A percentile compares a stretch with the other conserved stretches of the same genome.
phyloP scores from a whole-genome alignment of 2,797 vertebrate species.

The Gila robusta region DNA sequence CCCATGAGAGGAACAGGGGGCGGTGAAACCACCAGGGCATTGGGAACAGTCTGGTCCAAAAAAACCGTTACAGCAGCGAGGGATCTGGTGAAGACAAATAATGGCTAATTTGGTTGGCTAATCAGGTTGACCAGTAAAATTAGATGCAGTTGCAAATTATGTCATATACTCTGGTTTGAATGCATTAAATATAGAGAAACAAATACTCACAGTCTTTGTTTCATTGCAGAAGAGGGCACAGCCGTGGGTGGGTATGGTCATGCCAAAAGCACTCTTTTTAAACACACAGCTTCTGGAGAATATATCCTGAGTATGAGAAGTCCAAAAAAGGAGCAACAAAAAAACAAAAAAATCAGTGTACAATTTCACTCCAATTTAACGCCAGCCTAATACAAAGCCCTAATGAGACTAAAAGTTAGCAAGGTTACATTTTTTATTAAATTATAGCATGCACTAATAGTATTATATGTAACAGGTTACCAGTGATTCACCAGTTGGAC shows the following conservation, averaged over 20 bases:
- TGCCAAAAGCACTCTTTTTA: background rate
- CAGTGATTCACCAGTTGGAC: conserved; percentile 67
- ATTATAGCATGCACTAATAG: background rate
- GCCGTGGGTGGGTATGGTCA: conserved; percentile 35
- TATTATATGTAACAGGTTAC: conserved; percentile 61
- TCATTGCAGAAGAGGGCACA: conserved; percentile 57
- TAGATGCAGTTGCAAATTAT: background rate
- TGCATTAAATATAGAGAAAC: background rate
- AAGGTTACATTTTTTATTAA: background rate
- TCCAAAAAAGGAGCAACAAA: background rate
- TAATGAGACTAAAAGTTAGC: background rate
- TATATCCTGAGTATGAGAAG: conserved; percentile 31
- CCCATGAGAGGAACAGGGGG: conserved; percentile 87
- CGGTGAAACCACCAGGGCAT: conserved; percentile 86
- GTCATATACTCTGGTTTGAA: background rate
- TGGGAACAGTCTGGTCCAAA: conserved; percentile 86
- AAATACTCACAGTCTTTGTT: conserved; percentile 54
- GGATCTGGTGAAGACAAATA: conserved; percentile 75
- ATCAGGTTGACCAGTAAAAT: background rate
- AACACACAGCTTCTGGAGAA: conserved; percentile 38
- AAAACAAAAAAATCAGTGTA: background rate
- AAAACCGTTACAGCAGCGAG: conserved; percentile 90
- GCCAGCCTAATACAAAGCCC: background rate
- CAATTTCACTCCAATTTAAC: background rate
- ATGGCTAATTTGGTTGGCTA: background rate